Percentiles rank a stretch among this genome's conserved stretches.
Conservation (phyloP, 2,797 vertebrate genomes). For the Graptemys geographica region DNA sequence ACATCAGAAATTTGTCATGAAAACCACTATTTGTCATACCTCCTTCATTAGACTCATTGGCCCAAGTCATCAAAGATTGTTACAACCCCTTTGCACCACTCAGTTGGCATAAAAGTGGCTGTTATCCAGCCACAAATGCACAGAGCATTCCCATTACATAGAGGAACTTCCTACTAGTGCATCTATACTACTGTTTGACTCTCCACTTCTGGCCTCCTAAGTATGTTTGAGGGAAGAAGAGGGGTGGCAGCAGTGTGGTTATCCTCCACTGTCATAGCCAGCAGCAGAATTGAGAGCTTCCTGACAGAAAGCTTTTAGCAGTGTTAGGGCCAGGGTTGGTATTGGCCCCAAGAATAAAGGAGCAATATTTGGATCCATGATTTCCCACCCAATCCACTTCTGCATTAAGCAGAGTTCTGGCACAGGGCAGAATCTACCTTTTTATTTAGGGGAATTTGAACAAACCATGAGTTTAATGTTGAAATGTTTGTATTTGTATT, state of each 20-base stretch:
- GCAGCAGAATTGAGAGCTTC: too few species aligned
- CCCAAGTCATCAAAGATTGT: neutral
- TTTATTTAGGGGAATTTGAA: neutral
- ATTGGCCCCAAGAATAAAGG: neutral
- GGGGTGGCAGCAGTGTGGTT: neutral
- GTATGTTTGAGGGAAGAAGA: neutral
- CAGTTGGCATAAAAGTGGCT: neutral
- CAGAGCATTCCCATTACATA: neutral
- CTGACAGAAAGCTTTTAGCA: too few species aligned
- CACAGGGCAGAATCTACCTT: neutral
- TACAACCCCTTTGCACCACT: neutral
- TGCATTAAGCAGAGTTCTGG: neutral
- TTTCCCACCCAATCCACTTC: neutral
- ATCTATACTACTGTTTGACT: neutral
- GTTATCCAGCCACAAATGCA: neutral
- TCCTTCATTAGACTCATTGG: neutral
- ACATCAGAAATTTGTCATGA: neutral
- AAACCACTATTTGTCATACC: neutral
- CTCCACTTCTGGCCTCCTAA: neutral
- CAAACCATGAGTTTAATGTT: neutral
- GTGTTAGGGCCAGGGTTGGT: neutral
- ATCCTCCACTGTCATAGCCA: neutral
- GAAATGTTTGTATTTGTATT: neutral
- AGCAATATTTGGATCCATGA: neutral
- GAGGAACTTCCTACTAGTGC: neutral